Percentiles rank a stretch among this genome's conserved stretches.
These are phyloP conservation scores for Brachirus orientalis DNA, from an alignment of 2,113 vertebrate species.

Conservation along the genomic window DNA sequence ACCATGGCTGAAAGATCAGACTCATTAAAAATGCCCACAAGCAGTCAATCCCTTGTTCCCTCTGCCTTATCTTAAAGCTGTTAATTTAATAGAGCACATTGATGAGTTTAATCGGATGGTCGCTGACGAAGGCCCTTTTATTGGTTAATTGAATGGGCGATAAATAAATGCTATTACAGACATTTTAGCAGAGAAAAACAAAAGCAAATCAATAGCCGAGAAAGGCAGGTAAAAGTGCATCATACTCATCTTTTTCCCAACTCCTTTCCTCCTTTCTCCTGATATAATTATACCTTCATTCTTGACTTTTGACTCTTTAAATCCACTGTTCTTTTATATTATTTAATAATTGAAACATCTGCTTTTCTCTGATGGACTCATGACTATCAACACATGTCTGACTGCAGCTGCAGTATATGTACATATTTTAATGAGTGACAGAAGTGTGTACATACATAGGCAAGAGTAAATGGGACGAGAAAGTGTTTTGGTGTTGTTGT, in stretches of 20 bases:
- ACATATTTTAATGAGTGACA: slow-evolving; percentile 1
- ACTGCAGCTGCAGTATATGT: slow-evolving; percentile 8
- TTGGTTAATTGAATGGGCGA: slow-evolving; percentile 73
- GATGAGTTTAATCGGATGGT: slow-evolving; percentile 74
- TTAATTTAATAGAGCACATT: slow-evolving; percentile 71
- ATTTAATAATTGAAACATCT: slow-evolving; percentile 59
- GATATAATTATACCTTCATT: slow-evolving; percentile 5
- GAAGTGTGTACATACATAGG: slow-evolving; percentile 7
- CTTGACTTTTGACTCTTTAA: slow-evolving; percentile 3
- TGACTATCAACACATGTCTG: too few species aligned
- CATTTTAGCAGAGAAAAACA: slow-evolving; percentile 55
- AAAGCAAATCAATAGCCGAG: slow-evolving; percentile 47
- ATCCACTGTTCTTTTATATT: slow-evolving; percentile 29
- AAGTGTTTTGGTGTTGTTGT: slow-evolving; percentile 7
- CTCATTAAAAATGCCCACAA: slow-evolving; percentile 45
- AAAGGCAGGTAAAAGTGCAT: slow-evolving; percentile 1
- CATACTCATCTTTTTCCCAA: neutral
- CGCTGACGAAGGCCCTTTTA: slow-evolving; percentile 60
- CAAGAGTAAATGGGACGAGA: slow-evolving; percentile 2
- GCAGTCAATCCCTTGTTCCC: slow-evolving; percentile 12
- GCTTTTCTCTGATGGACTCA: slow-evolving; percentile 45
- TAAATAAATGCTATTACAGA: slow-evolving; percentile 72
- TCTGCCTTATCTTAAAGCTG: slow-evolving; percentile 41
- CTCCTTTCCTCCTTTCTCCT: neutral
- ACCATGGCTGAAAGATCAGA: slow-evolving; percentile 58